Percentiles rank a stretch among this genome's conserved stretches.
phyloP scores from a whole-genome alignment of 1,140 invertebrate genomes.

The Philotrypesis tridentata region DNA sequence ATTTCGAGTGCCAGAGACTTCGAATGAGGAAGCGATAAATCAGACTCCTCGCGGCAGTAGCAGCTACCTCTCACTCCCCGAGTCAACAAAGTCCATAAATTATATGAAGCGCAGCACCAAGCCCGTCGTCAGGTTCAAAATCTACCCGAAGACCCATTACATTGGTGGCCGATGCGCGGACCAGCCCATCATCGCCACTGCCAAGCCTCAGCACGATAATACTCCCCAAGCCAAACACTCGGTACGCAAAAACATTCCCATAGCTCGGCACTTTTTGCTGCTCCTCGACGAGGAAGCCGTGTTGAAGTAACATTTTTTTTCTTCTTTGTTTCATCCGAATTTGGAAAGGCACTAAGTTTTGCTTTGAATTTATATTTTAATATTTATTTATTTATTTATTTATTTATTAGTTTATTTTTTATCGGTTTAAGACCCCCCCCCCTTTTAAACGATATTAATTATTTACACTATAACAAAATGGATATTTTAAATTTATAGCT shows the following conservation, averaged over 20 bases:
- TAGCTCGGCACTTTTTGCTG: too few relatives aligned
- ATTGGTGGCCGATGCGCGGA: not conserved
- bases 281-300: too few relatives aligned
- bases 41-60: not conserved
- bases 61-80: not conserved
- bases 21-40: constrained; percentile 30
- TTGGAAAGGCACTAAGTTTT: too few relatives aligned
- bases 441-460: too few relatives aligned
- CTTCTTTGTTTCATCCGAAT: too few relatives aligned
- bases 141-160: constrained; percentile 36
- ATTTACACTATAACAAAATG: too few relatives aligned
- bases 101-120: constrained; percentile 49
- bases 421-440: too few relatives aligned
- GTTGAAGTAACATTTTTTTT: too few relatives aligned
- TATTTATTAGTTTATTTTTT: too few relatives aligned
- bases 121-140: constrained; percentile 40
- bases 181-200: constrained; percentile 17
- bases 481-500: too few relatives aligned
- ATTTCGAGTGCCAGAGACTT: not conserved
- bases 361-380: too few relatives aligned
- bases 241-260: constrained; percentile 13
- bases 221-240: not conserved
- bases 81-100: constrained; percentile 34
- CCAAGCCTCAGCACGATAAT: constrained; percentile 12
- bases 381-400: too few relatives aligned